Evolutionary conservation across 2,113 vertebrate genomes (phyloP).

Genomic region (Platichthys stellatus): DNA sequence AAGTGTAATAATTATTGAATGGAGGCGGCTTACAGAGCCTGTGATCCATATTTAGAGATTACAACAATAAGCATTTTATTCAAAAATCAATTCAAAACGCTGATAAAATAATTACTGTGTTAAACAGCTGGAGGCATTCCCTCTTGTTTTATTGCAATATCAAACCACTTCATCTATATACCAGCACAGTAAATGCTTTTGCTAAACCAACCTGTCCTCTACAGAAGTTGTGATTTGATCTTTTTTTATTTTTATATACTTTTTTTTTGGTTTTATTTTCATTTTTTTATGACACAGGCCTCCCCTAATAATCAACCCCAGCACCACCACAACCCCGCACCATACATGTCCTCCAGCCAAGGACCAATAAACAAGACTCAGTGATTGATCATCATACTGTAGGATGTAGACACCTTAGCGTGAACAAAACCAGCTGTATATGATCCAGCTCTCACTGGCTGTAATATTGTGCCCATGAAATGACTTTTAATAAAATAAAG

Average conservation of each 20-base stretch:
- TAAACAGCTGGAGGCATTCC: conserved; percentile 65
- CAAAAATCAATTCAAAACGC: conserved; percentile 66
- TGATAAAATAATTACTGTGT: conserved; percentile 68
- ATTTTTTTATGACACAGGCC: conserved; percentile 50
- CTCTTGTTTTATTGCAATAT: conserved; percentile 79
- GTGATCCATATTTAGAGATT: conserved; percentile 64
- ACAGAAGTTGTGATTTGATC: conserved; percentile 35
- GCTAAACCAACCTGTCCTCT: conserved; percentile 48
- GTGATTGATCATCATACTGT: conserved; percentile 12
- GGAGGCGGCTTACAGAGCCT: conserved; percentile 58
- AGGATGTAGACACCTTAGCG: background rate
- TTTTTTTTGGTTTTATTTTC: conserved; percentile 4
- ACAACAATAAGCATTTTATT: conserved; percentile 46
- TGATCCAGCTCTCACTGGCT: conserved; percentile 36
- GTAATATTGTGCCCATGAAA: conserved; percentile 5
- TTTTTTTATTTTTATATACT: conserved; percentile 5
- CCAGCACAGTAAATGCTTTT: conserved; percentile 66
- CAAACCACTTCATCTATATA: conserved; percentile 70
- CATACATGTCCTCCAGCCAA: background rate
- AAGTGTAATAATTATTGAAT: conserved; percentile 64
- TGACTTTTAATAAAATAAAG: conserved; percentile 1
- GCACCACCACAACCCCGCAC: background rate
- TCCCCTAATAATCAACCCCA: conserved; percentile 38
- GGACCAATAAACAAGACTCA: conserved; percentile 46
- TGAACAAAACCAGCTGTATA: background rate